These are phyloP conservation scores for Volucella zonaria DNA, from an alignment of 2,888 invertebrate species.

Conservation along the genomic window DNA sequence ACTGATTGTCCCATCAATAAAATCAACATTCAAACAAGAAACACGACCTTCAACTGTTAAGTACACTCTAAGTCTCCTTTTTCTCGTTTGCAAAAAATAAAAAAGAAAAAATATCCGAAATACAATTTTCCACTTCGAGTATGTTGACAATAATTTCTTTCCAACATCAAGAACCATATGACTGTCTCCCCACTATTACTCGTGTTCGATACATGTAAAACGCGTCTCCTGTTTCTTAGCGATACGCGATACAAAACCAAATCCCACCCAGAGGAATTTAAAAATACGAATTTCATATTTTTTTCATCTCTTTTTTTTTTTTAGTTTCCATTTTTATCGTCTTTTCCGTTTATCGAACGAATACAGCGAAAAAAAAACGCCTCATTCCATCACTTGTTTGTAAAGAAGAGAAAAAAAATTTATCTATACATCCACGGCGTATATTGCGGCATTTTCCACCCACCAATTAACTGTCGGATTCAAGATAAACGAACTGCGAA, in stretches of 20 bases:
- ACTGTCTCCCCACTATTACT: neutral
- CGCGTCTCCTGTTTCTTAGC: neutral
- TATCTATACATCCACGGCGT: constrained; percentile 21
- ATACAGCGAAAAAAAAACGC: constrained; percentile 22
- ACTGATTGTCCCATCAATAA: neutral
- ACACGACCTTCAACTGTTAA: constrained; percentile 1
- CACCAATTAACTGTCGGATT: constrained; percentile 55
- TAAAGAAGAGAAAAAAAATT: constrained; percentile 1
- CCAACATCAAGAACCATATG: neutral
- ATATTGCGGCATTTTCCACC: constrained; percentile 47
- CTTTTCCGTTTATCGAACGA: constrained; percentile 40
- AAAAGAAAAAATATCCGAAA: neutral
- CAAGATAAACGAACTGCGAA: constrained; percentile 50
- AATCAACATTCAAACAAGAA: constrained; percentile 1
- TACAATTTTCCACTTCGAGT: constrained; percentile 24
- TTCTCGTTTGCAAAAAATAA: neutral
- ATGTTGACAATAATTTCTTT: neutral
- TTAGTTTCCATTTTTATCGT: constrained; percentile 49
- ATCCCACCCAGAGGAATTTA: constrained; percentile 30
- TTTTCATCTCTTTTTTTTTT: neutral
- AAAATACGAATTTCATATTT: constrained; percentile 10
- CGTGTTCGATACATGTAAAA: neutral
- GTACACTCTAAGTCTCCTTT: neutral
- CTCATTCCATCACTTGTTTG: constrained; percentile 43
- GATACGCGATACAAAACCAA: constrained; percentile 31